Conservation (phyloP, 1,140 invertebrate species). For the Drosophila nigromelanica region DNA sequence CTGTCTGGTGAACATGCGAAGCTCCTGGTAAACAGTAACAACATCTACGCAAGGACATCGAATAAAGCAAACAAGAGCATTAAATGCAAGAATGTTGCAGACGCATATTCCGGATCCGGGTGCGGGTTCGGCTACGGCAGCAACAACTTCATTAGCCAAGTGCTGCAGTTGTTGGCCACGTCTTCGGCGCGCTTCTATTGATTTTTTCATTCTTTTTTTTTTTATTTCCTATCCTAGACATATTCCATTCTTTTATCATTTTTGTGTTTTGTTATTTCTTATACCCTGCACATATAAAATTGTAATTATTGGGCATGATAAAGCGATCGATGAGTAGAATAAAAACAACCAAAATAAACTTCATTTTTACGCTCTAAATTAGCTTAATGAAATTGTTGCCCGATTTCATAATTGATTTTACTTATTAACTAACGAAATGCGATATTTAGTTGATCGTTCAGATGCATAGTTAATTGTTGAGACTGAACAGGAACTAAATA, state of each 20-base stretch:
- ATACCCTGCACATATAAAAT: not conserved
- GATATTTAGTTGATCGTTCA: no score
- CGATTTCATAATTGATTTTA: no score
- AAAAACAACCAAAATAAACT: not conserved
- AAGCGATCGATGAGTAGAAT: not conserved
- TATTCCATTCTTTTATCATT: constrained; percentile 43
- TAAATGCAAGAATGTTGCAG: constrained; percentile 67
- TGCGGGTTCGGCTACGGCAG: constrained; percentile 1
- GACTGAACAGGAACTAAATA: no score
- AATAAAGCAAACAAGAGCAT: constrained; percentile 71
- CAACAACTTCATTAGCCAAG: constrained; percentile 65
- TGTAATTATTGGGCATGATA: not conserved
- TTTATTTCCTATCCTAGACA: constrained; percentile 6
- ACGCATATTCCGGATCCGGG: constrained; percentile 2
- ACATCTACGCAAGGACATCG: constrained; percentile 51
- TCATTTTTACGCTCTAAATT: no score
- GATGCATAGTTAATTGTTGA: no score
- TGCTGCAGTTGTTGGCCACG: constrained; percentile 29
- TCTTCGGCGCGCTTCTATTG: constrained; percentile 48
- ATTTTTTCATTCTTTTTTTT: constrained; percentile 40
- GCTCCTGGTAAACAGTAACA: constrained; percentile 46
- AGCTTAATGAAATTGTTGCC: no score
- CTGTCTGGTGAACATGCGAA: not conserved
- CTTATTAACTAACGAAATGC: no score
- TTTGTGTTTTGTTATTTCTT: not conserved